Conservation (phyloP, 2,113 vertebrate genomes). For the Podarcis raffonei region DNA sequence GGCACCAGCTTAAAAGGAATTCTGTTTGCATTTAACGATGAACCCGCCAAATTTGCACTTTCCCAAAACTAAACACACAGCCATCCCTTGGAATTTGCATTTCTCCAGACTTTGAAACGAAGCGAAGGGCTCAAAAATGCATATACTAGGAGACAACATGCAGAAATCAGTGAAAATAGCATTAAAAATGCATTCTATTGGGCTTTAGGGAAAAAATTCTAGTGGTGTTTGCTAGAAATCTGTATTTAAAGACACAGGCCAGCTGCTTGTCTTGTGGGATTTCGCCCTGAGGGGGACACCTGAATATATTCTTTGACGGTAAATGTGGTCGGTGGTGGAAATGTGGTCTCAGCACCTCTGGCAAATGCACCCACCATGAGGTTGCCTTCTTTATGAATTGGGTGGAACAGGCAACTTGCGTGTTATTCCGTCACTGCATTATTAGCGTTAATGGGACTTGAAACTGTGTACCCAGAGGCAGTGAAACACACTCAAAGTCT, state of each 20-base stretch:
- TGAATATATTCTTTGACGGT: neutral
- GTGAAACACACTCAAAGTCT: constrained; percentile 31
- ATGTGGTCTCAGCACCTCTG: neutral
- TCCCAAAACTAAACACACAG: too few species aligned
- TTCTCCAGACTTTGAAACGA: too few species aligned
- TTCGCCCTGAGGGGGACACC: neutral
- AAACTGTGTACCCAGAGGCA: neutral
- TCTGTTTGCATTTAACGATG: too few species aligned
- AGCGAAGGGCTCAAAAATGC: too few species aligned
- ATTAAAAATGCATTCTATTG: too few species aligned
- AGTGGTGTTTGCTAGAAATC: neutral
- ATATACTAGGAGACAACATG: too few species aligned
- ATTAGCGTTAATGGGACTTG: constrained; percentile 51
- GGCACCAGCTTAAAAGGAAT: too few species aligned
- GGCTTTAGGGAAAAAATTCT: too few species aligned
- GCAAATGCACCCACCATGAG: constrained; percentile 16
- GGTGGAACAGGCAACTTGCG: constrained; percentile 17
- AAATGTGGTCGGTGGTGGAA: neutral
- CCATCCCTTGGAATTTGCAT: too few species aligned
- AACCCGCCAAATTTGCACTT: too few species aligned
- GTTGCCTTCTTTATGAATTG: constrained; percentile 29
- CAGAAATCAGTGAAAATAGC: too few species aligned
- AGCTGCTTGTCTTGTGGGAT: too few species aligned
- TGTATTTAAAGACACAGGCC: neutral
- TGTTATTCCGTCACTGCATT: constrained; percentile 26